Conservation (phyloP, 2,888 invertebrate genomes). For the Embidobia sp. region DNA sequence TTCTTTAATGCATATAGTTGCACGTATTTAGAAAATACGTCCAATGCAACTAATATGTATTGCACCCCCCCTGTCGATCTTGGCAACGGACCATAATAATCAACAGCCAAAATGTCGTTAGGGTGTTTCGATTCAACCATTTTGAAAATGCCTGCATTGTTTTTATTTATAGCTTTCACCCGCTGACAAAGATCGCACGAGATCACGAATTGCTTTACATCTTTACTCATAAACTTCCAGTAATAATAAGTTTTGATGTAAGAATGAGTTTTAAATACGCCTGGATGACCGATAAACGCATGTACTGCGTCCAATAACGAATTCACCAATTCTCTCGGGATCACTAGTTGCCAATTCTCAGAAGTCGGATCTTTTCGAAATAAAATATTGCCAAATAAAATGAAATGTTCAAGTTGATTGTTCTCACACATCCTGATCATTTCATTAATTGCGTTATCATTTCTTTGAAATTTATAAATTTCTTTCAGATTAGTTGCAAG, state of each 20-base stretch:
- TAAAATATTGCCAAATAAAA: not conserved
- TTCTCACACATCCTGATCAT: not conserved
- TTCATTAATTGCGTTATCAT: not conserved
- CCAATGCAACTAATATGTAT: constrained; percentile 22
- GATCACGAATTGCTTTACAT: constrained; percentile 22
- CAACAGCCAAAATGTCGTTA: constrained; percentile 3
- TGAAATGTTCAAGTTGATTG: not conserved
- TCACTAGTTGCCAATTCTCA: constrained; percentile 10
- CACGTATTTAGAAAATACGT: constrained; percentile 27
- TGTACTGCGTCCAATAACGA: constrained; percentile 6
- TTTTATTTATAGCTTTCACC: not conserved
- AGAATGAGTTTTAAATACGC: constrained; percentile 19
- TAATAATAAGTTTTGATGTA: constrained; percentile 36
- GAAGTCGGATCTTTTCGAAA: constrained; percentile 5
- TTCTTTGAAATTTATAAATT: constrained; percentile 1
- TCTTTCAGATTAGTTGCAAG: not conserved
- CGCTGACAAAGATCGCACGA: constrained; percentile 7
- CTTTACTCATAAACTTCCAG: constrained; percentile 8
- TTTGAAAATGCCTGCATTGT: not conserved
- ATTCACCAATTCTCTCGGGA: not conserved
- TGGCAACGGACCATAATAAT: constrained; percentile 20
- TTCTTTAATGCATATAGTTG: constrained; percentile 8
- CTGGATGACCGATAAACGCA: constrained; percentile 17
- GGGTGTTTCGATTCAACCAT: not conserved
- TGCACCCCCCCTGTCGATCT: constrained; percentile 18